phyloP scores from a whole-genome alignment of 2,888 invertebrate genomes.

The Cephus spinipes region DNA sequence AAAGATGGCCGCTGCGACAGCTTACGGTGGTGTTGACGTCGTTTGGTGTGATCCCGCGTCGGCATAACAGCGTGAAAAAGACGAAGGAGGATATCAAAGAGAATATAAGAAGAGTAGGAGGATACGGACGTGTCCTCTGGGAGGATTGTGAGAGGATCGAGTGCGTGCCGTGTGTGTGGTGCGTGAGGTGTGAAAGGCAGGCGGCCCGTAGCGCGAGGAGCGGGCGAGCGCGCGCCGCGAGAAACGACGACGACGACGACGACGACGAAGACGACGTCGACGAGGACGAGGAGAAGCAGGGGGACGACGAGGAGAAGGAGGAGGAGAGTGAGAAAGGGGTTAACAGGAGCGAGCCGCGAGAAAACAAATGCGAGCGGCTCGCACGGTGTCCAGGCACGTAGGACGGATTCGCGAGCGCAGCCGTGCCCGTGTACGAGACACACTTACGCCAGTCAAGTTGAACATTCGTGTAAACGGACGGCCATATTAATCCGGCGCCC shows the following conservation, averaged over 20 bases:
- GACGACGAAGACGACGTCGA: conserved; percentile 10
- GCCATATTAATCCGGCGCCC: conserved; percentile 49
- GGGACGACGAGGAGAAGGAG: conserved; percentile 19
- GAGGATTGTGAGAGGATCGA: conserved; percentile 8
- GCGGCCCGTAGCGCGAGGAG: not conserved
- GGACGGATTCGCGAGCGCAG: not conserved
- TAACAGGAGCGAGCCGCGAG: conserved; percentile 8
- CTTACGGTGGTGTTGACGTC: conserved; percentile 64
- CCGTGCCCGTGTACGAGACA: conserved; percentile 2
- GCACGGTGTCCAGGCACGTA: conserved; percentile 9
- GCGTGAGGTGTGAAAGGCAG: conserved; percentile 18
- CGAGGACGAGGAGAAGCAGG: conserved; percentile 30
- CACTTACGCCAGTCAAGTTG: conserved; percentile 11
- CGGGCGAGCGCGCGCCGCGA: conserved; percentile 14
- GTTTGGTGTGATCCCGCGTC: conserved; percentile 53
- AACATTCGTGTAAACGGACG: conserved; percentile 43
- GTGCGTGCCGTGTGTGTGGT: conserved; percentile 6
- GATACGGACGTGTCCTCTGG: conserved; percentile 32
- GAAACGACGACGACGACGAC: conserved; percentile 15
- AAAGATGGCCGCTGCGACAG: conserved; percentile 65
- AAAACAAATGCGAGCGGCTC: conserved; percentile 11
- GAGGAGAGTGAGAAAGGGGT: conserved; percentile 13
- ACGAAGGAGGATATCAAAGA: conserved; percentile 34
- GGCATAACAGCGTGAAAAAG: conserved; percentile 52
- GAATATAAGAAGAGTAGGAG: not conserved